A percentile compares a stretch with the other conserved stretches of the same genome.
phyloP scores from a whole-genome alignment of 2,113 vertebrate species.

The Carlito syrichta region DNA sequence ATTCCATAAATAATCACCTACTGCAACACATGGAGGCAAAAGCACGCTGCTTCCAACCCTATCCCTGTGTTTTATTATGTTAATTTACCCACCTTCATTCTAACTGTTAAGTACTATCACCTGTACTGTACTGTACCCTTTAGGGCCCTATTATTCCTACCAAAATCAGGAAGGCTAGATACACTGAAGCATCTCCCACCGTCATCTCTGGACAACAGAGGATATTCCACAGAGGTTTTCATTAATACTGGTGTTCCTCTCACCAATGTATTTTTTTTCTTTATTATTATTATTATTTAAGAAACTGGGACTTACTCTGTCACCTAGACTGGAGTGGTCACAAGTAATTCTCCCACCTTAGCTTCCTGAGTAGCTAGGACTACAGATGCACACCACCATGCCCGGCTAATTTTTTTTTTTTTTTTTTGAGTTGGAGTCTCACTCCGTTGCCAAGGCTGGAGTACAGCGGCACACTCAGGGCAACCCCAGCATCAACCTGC shows the following conservation, averaged over 20 bases:
- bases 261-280: neutral
- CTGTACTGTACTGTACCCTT: neutral
- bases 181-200: neutral
- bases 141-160: neutral
- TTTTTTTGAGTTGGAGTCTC: too few relatives aligned
- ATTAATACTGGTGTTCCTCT: neutral
- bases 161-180: neutral
- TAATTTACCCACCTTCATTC: slow-evolving; percentile 21
- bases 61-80: neutral
- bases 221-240: neutral
- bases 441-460: too few relatives aligned
- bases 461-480: too few relatives aligned
- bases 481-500: too few relatives aligned
- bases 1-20: neutral
- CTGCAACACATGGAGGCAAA: neutral
- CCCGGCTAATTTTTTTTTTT: too few relatives aligned
- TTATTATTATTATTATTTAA: too few relatives aligned
- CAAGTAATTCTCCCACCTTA: too few relatives aligned
- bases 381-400: too few relatives aligned
- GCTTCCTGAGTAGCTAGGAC: too few relatives aligned
- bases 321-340: too few relatives aligned
- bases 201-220: neutral
- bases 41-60: neutral
- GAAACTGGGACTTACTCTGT: too few relatives aligned
- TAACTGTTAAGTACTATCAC: neutral